Evolutionary conservation across 2,113 vertebrate species (phyloP).

Genomic region (Rhadina sibilatrix): DNA sequence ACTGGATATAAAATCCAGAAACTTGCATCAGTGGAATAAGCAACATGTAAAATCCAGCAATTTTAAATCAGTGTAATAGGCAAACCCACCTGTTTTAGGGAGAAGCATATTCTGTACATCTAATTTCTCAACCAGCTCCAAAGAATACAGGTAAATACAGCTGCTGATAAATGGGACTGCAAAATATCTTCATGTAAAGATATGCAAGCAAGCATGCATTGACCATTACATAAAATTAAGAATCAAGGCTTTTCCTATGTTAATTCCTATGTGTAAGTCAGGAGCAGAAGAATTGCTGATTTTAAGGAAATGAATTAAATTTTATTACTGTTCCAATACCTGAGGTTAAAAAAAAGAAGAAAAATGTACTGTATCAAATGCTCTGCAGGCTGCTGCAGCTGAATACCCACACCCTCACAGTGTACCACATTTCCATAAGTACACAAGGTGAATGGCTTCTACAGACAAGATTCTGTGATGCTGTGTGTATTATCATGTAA

Average conservation of each 20-base stretch:
- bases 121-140: neutral
- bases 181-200: neutral
- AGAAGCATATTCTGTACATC: neutral
- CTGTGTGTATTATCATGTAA: neutral
- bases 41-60: neutral
- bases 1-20: neutral
- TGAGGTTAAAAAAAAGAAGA: slow-evolving; percentile 7
- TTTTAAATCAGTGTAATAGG: neutral
- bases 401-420: slow-evolving; percentile 29
- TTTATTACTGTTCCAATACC: slow-evolving; percentile 22
- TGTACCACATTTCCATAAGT: slow-evolving; percentile 40
- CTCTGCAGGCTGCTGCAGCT: neutral
- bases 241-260: neutral
- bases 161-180: neutral
- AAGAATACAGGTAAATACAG: neutral
- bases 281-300: neutral
- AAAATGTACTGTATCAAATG: neutral
- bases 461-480: slow-evolving; percentile 15
- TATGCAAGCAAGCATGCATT: neutral
- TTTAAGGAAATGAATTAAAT: slow-evolving; percentile 54
- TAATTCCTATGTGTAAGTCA: slow-evolving; percentile 8
- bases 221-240: neutral
- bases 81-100: neutral
- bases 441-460: slow-evolving; percentile 44
- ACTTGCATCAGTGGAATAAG: neutral